Evolutionary conservation across 2,888 invertebrate genomes (phyloP).

Genomic region (Eurois occulta): DNA sequence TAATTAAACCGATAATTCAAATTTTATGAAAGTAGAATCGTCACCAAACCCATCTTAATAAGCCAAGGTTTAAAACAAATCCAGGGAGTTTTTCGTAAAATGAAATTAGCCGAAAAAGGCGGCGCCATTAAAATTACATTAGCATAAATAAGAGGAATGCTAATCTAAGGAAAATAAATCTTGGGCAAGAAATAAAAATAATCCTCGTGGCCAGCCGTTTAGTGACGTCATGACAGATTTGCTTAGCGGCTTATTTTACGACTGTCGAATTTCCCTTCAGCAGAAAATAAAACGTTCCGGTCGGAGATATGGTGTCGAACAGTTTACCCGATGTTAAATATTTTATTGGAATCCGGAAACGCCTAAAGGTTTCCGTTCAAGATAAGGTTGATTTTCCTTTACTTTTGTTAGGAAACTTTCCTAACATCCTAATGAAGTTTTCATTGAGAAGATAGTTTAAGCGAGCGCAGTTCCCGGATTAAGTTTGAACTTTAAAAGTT

Average conservation of each 20-base stretch:
- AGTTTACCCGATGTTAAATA: constrained; percentile 53
- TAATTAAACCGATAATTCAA: constrained; percentile 82
- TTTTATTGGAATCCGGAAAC: constrained; percentile 53
- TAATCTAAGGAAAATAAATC: constrained; percentile 90
- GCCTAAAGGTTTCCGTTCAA: constrained; percentile 39
- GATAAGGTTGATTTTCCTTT: constrained; percentile 50
- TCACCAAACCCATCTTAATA: constrained; percentile 85
- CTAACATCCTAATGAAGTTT: constrained; percentile 48
- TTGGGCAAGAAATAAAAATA: constrained; percentile 87
- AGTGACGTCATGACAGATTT: constrained; percentile 83
- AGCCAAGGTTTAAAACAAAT: constrained; percentile 86
- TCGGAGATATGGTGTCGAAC: constrained; percentile 54
- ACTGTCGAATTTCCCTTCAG: constrained; percentile 63
- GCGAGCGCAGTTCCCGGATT: neutral
- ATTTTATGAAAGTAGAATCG: constrained; percentile 83
- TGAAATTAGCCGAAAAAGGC: constrained; percentile 90
- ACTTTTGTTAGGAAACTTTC: constrained; percentile 36
- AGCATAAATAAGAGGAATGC: constrained; percentile 90
- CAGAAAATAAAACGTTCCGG: constrained; percentile 63
- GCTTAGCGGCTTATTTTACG: constrained; percentile 69
- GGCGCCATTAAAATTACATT: constrained; percentile 90
- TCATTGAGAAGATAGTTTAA: constrained; percentile 42
- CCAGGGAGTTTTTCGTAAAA: constrained; percentile 87
- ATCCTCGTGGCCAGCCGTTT: constrained; percentile 81
- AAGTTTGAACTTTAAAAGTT: constrained; percentile 24